phyloP scores from a whole-genome alignment of 2,113 vertebrate species.

The Trogon melanurus region DNA sequence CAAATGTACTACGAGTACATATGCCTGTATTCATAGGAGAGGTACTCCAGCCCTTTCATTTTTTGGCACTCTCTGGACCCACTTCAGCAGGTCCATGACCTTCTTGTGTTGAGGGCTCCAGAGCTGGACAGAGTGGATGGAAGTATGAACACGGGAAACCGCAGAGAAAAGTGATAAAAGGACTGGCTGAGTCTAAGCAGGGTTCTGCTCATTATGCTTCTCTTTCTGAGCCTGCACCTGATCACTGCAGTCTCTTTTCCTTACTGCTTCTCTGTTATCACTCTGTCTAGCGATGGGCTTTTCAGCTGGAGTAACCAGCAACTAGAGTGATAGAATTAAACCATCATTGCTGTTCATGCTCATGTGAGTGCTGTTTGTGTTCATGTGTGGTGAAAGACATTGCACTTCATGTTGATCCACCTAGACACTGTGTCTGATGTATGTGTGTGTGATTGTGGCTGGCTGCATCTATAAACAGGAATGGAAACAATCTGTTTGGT shows the following conservation, averaged over 20 bases:
- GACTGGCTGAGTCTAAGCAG: neutral
- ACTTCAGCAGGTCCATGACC: too few species aligned
- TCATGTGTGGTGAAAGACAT: neutral
- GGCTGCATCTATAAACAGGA: neutral
- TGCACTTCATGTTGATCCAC: neutral
- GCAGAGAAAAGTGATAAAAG: neutral
- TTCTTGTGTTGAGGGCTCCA: too few species aligned
- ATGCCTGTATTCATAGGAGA: too few species aligned
- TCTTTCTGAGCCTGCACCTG: neutral
- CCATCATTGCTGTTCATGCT: neutral
- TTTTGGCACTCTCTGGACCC: too few species aligned
- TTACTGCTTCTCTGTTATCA: neutral
- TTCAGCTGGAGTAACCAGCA: neutral
- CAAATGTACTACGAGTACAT: too few species aligned
- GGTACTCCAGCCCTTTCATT: too few species aligned
- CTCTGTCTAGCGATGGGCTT: neutral
- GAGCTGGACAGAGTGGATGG: neutral
- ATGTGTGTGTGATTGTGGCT: neutral
- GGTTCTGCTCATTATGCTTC: neutral
- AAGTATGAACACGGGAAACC: neutral
- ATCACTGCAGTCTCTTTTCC: neutral
- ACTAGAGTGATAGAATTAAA: neutral
- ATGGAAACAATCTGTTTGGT: neutral
- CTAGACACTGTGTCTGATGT: neutral
- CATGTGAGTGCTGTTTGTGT: rapidly evolving